Conservation (phyloP, 2,888 invertebrate species). For the Drosophila pseudotakahashii region DNA sequence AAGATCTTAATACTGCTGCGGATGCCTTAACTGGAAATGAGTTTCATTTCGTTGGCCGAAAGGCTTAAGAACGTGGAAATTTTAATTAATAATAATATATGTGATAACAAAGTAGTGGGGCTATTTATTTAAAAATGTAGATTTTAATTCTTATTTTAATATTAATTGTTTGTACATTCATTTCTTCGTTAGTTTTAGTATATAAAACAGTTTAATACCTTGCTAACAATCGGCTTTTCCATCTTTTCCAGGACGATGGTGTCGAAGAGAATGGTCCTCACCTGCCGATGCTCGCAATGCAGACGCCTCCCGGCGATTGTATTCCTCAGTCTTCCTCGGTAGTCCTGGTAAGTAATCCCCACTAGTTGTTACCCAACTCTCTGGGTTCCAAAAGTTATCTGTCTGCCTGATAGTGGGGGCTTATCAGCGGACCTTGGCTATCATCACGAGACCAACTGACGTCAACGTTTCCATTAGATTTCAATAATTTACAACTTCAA, state of each 20-base stretch:
- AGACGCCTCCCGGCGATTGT: constrained; percentile 92
- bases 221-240: constrained; percentile 67
- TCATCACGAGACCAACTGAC: constrained; percentile 48
- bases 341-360: constrained; percentile 89
- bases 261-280: constrained; percentile 95
- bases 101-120: constrained; percentile 1
- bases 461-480: constrained; percentile 73
- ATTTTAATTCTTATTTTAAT: not conserved
- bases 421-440: constrained; percentile 48
- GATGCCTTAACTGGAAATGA: constrained; percentile 39
- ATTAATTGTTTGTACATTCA: not conserved
- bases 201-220: not conserved
- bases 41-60: constrained; percentile 36
- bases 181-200: not conserved
- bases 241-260: constrained; percentile 93
- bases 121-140: not conserved
- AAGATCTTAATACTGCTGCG: constrained; percentile 49
- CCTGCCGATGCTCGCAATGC: constrained; percentile 92
- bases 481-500: constrained; percentile 68
- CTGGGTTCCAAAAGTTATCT: constrained; percentile 2
- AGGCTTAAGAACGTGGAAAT: constrained; percentile 29
- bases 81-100: constrained; percentile 34
- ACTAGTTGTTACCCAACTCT: not conserved
- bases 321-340: constrained; percentile 96
- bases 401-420: constrained; percentile 2